phyloP scores from a whole-genome alignment of 2,888 invertebrate genomes.

The Temnothorax rugatulus region DNA sequence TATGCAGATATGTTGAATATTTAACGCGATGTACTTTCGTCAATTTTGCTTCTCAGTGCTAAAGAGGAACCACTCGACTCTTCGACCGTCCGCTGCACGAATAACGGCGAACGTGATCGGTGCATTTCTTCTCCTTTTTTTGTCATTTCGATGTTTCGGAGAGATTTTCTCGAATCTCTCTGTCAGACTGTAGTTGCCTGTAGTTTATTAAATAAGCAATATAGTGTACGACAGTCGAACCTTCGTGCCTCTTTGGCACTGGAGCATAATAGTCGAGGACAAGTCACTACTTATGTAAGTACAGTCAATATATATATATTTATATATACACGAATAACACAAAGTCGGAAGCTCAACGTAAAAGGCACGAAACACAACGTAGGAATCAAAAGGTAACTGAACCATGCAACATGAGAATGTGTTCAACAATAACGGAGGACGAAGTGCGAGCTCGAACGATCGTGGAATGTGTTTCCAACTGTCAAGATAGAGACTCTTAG shows the following conservation, averaged over 20 bases:
- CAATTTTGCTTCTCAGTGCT: constrained; percentile 67
- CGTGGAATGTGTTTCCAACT: constrained; percentile 68
- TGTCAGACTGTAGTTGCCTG: constrained; percentile 20
- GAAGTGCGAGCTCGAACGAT: constrained; percentile 64
- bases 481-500: constrained; percentile 32
- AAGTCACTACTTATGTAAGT: constrained; percentile 56
- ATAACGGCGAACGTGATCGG: constrained; percentile 8
- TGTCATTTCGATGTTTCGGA: neutral
- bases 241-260: constrained; percentile 68
- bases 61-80: constrained; percentile 62
- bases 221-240: constrained; percentile 11
- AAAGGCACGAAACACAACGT: constrained; percentile 90
- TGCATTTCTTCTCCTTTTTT: neutral
- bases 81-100: constrained; percentile 1
- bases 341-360: constrained; percentile 87
- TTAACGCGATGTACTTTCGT: constrained; percentile 53
- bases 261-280: constrained; percentile 59
- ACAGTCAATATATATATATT: constrained; percentile 58
- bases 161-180: constrained; percentile 26
- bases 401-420: constrained; percentile 85
- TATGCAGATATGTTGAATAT: constrained; percentile 56
- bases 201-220: neutral
- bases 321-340: constrained; percentile 79
- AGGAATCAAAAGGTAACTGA: constrained; percentile 86
- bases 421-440: constrained; percentile 77